These are phyloP conservation scores for cattle (Bos taurus) DNA, from an alignment of 2,113 vertebrate genomes.

Conservation along the genomic window DNA sequence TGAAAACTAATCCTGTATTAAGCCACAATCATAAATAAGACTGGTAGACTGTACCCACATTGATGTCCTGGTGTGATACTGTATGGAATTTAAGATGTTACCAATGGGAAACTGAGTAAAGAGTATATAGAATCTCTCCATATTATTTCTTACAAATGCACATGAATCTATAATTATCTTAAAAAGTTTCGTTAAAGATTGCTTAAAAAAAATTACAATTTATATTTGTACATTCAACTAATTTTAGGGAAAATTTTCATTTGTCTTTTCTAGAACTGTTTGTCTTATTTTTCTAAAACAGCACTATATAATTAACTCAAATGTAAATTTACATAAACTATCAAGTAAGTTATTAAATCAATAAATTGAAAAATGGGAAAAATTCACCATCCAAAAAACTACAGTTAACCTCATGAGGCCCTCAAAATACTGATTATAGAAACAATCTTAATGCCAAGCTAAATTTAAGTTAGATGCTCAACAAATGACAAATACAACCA, in stretches of 20 bases:
- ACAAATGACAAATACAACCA: not conserved
- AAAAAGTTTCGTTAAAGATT: not conserved
- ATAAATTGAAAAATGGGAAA: not conserved
- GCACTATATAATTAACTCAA: not conserved
- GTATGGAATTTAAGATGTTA: not conserved
- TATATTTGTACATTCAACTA: not conserved
- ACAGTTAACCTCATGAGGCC: not conserved
- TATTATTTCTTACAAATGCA: not conserved
- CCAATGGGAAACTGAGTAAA: not conserved
- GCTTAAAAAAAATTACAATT: not conserved
- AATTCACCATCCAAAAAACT: not conserved
- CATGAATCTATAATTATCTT: not conserved
- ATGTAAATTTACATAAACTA: not conserved
- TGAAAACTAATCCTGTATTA: not conserved
- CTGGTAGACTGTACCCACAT: not conserved
- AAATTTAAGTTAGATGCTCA: not conserved
- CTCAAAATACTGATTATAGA: not conserved
- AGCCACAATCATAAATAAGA: not conserved
- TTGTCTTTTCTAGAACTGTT: not conserved
- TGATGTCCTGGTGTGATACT: not conserved
- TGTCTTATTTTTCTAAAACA: not conserved
- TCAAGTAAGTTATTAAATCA: not conserved
- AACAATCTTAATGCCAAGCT: not conserved
- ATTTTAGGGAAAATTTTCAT: not conserved
- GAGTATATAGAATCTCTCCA: not conserved